Conservation (phyloP, 35 echinoderm and acorn worm genomes). For the Lytechinus variegatus region DNA sequence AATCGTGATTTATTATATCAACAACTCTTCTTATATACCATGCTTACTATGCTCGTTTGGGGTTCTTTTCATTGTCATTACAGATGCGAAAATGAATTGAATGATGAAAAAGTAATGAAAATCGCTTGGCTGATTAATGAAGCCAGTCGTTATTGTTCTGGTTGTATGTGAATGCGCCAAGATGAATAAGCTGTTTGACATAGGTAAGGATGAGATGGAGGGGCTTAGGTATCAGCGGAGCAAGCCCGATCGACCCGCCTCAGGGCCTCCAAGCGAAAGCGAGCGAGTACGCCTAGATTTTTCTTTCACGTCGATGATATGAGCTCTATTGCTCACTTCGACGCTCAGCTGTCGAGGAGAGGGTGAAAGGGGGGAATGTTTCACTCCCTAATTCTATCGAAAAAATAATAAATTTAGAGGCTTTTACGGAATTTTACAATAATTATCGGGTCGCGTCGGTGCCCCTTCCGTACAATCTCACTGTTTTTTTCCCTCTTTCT, state of each 20-base stretch:
- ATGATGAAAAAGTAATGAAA: conserved; percentile 4
- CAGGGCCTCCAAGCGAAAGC: not conserved
- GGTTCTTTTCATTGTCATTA: not conserved
- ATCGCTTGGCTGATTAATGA: conserved; percentile 10
- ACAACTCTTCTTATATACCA: no score
- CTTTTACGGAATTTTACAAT: not conserved
- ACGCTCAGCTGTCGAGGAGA: not conserved
- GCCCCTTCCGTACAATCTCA: not conserved
- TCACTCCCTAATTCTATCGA: not conserved
- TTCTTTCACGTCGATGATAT: not conserved
- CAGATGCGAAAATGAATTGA: not conserved
- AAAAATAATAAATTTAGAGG: not conserved
- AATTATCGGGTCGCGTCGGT: not conserved
- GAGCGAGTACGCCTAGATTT: not conserved
- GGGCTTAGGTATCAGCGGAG: not conserved
- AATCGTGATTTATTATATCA: not conserved
- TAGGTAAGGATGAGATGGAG: not conserved
- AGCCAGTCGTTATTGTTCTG: conserved; percentile 17
- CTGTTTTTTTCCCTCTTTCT: not conserved
- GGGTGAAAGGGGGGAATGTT: not conserved
- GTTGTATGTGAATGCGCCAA: not conserved
- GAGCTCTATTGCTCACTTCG: not conserved
- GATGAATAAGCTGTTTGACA: not conserved
- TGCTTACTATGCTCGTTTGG: not conserved
- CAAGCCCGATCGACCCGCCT: not conserved